Conservation (phyloP, 2,888 invertebrate species). For the Leptinotarsa haldemani region DNA sequence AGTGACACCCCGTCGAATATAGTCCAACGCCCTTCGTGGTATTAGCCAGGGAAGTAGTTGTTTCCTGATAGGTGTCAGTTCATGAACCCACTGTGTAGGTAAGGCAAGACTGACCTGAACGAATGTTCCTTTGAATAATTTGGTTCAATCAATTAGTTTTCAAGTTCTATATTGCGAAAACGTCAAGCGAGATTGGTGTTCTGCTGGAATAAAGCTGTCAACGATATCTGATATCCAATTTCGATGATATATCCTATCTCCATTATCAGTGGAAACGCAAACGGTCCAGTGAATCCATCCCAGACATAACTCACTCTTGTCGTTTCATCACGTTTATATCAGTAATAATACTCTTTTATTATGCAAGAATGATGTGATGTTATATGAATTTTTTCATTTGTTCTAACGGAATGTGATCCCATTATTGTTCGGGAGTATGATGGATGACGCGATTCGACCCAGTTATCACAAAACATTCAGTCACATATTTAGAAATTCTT, state of each 20-base stretch:
- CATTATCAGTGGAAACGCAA: neutral
- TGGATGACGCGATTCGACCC: slow-evolving; percentile 2
- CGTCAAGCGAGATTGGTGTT: too few relatives aligned
- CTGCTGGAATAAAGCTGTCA: too few relatives aligned
- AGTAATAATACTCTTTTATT: neutral
- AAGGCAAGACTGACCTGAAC: too few relatives aligned
- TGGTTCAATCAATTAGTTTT: too few relatives aligned
- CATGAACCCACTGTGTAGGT: too few relatives aligned
- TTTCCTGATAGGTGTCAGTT: too few relatives aligned
- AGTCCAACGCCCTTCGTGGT: too few relatives aligned
- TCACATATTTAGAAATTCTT: neutral
- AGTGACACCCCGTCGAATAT: too few relatives aligned
- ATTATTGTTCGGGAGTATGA: slow-evolving; percentile 1
- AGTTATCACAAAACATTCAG: neutral
- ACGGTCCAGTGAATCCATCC: neutral
- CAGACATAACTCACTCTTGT: neutral
- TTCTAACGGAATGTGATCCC: neutral
- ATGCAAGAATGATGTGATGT: slow-evolving; percentile 5
- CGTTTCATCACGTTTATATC: neutral
- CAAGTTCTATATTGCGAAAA: too few relatives aligned
- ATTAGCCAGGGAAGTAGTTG: too few relatives aligned
- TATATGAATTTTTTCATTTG: slow-evolving; percentile 13
- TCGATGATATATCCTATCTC: neutral
- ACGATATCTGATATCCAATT: neutral
- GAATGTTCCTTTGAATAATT: too few relatives aligned